A percentile compares a stretch with the other conserved stretches of the same genome.
phyloP scores from a whole-genome alignment of 30 jellyfish, hydroid and myxozoan genomes.

The Rhopilema esculentum region DNA sequence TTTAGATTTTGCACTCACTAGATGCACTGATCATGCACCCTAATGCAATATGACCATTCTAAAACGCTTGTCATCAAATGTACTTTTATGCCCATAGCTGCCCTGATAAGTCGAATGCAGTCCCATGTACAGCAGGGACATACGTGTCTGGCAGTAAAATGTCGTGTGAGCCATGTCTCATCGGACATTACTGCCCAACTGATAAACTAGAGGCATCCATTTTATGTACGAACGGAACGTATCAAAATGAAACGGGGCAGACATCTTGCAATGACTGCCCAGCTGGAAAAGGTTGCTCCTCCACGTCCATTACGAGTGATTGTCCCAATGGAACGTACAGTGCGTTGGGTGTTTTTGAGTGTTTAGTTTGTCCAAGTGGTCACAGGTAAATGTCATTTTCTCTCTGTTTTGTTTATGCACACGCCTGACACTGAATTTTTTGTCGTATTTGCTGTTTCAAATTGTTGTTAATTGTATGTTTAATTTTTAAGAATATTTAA shows the following conservation, averaged over 20 bases:
- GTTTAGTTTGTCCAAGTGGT: conserved; percentile 75
- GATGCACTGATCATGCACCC: conserved; percentile 4
- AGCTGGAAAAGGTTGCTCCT: conserved; percentile 52
- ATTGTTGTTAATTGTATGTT: neutral
- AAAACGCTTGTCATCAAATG: neutral
- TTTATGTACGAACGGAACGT: conserved; percentile 84
- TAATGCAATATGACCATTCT: too few relatives aligned
- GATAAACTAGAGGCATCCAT: conserved; percentile 66
- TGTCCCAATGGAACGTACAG: conserved; percentile 70
- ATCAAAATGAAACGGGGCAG: conserved; percentile 77
- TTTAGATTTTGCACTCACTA: neutral
- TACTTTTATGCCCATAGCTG: conserved; percentile 43
- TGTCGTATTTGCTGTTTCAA: neutral
- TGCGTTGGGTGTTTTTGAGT: conserved; percentile 44
- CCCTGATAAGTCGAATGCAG: conserved; percentile 27
- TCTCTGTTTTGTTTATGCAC: conserved; percentile 35
- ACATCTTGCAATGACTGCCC: conserved; percentile 58
- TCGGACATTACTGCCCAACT: conserved; percentile 49
- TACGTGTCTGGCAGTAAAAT: conserved; percentile 39
- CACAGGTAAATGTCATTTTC: conserved; percentile 21
- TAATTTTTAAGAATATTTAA: neutral
- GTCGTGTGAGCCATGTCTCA: conserved; percentile 64
- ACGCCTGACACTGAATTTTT: conserved; percentile 25
- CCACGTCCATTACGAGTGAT: conserved; percentile 29
- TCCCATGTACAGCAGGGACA: conserved; percentile 19